A percentile compares a stretch with the other conserved stretches of the same genome.
Conservation (phyloP, 2,113 vertebrate genomes). For the Seriola dumerili region DNA sequence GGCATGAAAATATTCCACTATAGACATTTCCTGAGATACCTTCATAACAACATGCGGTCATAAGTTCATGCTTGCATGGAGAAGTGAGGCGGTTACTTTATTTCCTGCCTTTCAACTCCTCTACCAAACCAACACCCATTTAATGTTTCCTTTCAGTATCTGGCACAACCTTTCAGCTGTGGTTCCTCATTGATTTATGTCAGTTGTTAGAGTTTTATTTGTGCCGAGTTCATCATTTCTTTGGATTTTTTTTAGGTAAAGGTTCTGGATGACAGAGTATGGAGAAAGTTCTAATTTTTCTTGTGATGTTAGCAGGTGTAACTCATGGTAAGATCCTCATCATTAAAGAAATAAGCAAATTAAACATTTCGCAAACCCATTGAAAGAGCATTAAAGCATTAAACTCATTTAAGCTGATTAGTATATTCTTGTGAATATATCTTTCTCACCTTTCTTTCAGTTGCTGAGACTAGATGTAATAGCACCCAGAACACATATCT, state of each 20-base stretch:
- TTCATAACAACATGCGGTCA: background rate
- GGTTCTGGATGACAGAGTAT: constrained; percentile 19
- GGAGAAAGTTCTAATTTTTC: constrained; percentile 42
- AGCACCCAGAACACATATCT: background rate
- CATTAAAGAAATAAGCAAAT: background rate
- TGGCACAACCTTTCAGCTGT: background rate
- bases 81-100: constrained; percentile 50
- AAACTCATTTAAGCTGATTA: background rate
- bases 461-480: constrained; percentile 46
- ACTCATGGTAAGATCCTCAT: constrained; percentile 59
- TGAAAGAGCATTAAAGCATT: background rate
- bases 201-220: background rate
- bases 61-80: background rate
- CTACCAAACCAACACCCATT: background rate
- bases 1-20: background rate
- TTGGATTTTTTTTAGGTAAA: background rate
- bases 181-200: background rate
- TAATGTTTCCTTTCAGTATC: constrained; percentile 6
- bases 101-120: constrained; percentile 19
- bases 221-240: background rate
- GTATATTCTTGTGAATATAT: background rate
- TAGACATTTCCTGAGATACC: background rate
- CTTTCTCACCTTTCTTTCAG: constrained; percentile 20
- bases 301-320: constrained; percentile 45
- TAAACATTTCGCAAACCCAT: background rate